Percentiles rank a stretch among this genome's conserved stretches.
Conservation (phyloP, 1,140 invertebrate genomes). For the Lucilia sericata region DNA sequence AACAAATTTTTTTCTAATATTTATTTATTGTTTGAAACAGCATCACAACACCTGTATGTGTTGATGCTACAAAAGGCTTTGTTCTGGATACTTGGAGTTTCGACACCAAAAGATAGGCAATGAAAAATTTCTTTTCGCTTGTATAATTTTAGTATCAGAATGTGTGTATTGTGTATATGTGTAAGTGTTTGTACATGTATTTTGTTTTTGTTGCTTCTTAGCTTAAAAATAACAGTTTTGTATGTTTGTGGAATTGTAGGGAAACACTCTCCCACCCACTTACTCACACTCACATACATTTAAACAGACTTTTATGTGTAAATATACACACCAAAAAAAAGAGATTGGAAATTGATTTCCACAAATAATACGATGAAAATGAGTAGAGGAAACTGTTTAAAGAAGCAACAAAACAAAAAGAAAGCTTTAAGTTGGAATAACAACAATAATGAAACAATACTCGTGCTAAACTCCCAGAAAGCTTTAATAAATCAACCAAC, state of each 20-base stretch:
- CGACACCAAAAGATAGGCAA: constrained; percentile 19
- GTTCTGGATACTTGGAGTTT: constrained; percentile 20
- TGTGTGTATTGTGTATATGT: not conserved
- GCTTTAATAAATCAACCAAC: not conserved
- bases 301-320: not conserved
- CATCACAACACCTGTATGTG: constrained; percentile 25
- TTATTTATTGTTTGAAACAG: not conserved
- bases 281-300: not conserved
- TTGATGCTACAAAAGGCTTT: constrained; percentile 26
- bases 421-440: not conserved
- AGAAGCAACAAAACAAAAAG: not conserved
- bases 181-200: not conserved
- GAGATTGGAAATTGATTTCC: constrained; percentile 18
- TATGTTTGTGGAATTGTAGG: too few relatives aligned
- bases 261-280: not conserved
- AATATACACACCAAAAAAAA: not conserved
- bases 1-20: not conserved
- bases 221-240: not conserved
- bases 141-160: not conserved
- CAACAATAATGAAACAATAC: not conserved
- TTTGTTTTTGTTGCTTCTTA: not conserved
- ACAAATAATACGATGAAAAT: not conserved
- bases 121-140: not conserved
- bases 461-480: not conserved
- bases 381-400: too few relatives aligned